phyloP scores from a whole-genome alignment of 2,797 vertebrate genomes.

The Amblyraja radiata region DNA sequence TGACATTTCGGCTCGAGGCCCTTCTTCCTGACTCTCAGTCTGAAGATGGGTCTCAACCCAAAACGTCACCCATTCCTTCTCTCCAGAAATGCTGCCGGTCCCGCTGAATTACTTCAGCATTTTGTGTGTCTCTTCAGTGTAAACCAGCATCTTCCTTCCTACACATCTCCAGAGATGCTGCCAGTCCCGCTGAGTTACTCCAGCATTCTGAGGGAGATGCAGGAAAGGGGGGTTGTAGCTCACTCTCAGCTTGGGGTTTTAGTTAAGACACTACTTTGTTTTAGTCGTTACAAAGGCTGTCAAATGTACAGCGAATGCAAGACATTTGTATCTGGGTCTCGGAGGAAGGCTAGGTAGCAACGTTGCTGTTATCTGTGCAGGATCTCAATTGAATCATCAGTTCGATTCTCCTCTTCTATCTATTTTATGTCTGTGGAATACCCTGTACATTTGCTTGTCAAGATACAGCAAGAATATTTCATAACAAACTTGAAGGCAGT shows the following conservation, averaged over 20 bases:
- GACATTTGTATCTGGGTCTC: too few species aligned
- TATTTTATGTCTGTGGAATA: background rate
- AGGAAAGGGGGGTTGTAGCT: background rate
- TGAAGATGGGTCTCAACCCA: too few species aligned
- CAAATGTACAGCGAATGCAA: background rate
- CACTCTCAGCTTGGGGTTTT: background rate
- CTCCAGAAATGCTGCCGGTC: too few species aligned
- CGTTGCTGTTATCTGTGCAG: background rate
- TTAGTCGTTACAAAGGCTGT: background rate
- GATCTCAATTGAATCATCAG: background rate
- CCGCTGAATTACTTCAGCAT: too few species aligned
- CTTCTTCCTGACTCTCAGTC: too few species aligned
- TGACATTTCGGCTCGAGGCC: too few species aligned
- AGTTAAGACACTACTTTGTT: background rate
- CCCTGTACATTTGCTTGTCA: background rate
- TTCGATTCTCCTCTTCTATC: background rate
- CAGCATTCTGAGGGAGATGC: background rate
- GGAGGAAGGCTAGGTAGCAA: background rate
- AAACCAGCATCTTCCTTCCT: too few species aligned
- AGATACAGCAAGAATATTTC: background rate
- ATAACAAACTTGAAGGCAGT: background rate
- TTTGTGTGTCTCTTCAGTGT: too few species aligned
- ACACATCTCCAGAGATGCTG: too few species aligned
- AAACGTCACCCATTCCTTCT: too few species aligned
- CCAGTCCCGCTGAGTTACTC: background rate